phyloP scores from a whole-genome alignment of 2,797 vertebrate species.

The Propithecus deckenii region DNA sequence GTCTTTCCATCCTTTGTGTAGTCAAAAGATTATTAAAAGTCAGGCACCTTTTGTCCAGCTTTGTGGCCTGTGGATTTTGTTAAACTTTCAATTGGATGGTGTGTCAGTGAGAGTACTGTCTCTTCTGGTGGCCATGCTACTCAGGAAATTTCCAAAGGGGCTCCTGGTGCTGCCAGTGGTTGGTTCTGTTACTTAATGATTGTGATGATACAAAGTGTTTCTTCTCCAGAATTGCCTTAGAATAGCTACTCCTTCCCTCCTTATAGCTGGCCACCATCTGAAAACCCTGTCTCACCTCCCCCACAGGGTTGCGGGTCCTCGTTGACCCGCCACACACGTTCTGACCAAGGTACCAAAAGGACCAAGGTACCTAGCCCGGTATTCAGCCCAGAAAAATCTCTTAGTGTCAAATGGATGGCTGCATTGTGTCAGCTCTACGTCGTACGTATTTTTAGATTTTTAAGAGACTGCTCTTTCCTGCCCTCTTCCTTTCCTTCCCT shows the following conservation, averaged over 20 bases:
- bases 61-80: neutral
- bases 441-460: neutral
- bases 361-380: neutral
- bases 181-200: neutral
- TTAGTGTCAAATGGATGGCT: neutral
- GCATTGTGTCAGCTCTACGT: neutral
- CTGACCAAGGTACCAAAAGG: neutral
- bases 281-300: neutral
- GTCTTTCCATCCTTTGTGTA: neutral
- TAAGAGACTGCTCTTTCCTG: neutral
- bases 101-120: neutral
- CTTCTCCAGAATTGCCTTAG: neutral
- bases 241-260: neutral
- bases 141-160: neutral
- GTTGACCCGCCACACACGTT: neutral
- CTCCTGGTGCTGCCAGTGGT: neutral
- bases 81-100: neutral
- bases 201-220: neutral
- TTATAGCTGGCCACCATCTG: neutral
- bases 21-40: neutral
- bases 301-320: neutral
- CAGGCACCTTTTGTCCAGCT: neutral
- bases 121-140: neutral
- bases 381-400: neutral
- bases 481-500: neutral